Evolutionary conservation across 1,140 invertebrate species (phyloP), one percentile per base, ranked within the genome.

Genomic region (Eumaeus atala): DNA sequence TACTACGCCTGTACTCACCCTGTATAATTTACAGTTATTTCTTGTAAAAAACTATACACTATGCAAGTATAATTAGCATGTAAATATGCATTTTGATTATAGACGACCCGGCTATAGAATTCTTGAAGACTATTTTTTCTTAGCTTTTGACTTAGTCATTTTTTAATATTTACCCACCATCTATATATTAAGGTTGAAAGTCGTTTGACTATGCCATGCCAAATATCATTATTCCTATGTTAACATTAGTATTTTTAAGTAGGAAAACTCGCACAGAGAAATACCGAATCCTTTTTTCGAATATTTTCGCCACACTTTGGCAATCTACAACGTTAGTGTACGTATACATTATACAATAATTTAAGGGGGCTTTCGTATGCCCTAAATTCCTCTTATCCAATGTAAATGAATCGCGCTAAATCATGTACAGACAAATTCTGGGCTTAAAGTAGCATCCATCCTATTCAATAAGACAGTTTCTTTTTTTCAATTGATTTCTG

Each of bases 241-340:
- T 53, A 44, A 49, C 35, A 54, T 40, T 53, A 53, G 40, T 47
- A 47, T 37, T 17, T 37, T 37, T 51, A 17, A 37, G 50, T 42
- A 40, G 28, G 40, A 52, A 51, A 52, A 52, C 51, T 52, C 51
- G 51, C 51, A 40, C 51, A 52, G 36, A 40, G 51, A 52, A 52
- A 52, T 52, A 52, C 51, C 51, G 51, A 52, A 52, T 52, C 51
- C 51, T 52, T 40, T 52, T 52, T 52, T 52, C 21, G 51, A 44
- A 52, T 18, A 52, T 52, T 52, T 52, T 52, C 51, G 21, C 51
- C 21, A n/a, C 9, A 14, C 21, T 28, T 28, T 12, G 40, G 40
- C 40, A 44, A 14, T 44, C 40, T 44, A 44, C 40, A 44, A 28
- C 6, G 40, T 47, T 54, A 54, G 51, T 47, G 50, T 54, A n/a